A percentile compares a stretch with the other conserved stretches of the same genome.
Conservation (phyloP, 2,797 vertebrate genomes). For the Pogonophryne albipinna region DNA sequence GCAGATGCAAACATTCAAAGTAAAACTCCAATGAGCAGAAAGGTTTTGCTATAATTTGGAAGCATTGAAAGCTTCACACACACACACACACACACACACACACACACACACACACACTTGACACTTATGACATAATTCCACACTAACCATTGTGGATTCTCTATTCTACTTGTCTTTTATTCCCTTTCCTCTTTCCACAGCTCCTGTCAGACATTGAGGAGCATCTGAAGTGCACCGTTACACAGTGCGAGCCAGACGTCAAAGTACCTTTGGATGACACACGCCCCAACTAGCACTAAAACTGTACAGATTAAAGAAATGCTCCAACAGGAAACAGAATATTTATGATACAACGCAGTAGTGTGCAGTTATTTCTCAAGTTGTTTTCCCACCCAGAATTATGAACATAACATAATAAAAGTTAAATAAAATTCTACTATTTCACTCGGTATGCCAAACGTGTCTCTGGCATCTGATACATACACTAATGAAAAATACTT, state of each 20-base stretch:
- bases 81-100: no score
- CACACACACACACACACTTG: background rate
- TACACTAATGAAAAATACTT: slow-evolving; percentile 11
- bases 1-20: background rate
- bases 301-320: slow-evolving; percentile 4
- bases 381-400: no score
- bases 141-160: background rate
- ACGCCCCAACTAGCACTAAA: slow-evolving; percentile 1
- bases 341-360: background rate
- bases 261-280: slow-evolving; percentile 95
- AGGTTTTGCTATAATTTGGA: background rate
- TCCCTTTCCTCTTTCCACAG: slow-evolving; percentile 68
- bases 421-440: background rate
- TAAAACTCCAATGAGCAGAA: background rate
- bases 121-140: background rate
- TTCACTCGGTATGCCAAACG: background rate
- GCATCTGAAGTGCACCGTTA: slow-evolving; percentile 97
- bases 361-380: background rate
- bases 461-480: background rate
- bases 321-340: slow-evolving; percentile 4
- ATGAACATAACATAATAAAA: no score
- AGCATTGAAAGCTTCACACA: background rate
- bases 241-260: slow-evolving; percentile 95
- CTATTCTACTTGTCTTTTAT: background rate
- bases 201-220: slow-evolving; percentile 97